phyloP scores from a whole-genome alignment of 1,140 invertebrate genomes.

The Drosophila ambigua region DNA sequence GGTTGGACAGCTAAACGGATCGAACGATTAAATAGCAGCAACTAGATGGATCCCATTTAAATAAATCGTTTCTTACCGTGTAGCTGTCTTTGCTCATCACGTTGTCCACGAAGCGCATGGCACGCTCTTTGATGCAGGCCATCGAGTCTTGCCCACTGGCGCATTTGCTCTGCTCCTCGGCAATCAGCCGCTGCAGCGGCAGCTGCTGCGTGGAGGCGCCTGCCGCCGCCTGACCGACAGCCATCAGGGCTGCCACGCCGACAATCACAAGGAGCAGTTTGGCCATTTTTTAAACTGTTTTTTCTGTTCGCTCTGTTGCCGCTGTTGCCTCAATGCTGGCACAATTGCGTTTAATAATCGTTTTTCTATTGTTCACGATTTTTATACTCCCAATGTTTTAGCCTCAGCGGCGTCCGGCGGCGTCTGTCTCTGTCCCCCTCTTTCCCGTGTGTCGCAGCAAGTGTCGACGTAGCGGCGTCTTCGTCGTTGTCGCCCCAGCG shows the following conservation, averaged over 20 bases:
- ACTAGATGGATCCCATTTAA: neutral
- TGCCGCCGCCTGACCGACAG: constrained; percentile 37
- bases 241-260: constrained; percentile 57
- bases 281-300: constrained; percentile 56
- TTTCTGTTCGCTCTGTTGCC: constrained; percentile 18
- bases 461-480: constrained; percentile 20
- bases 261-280: constrained; percentile 71
- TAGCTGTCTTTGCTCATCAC: constrained; percentile 91
- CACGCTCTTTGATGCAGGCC: constrained; percentile 92
- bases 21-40: neutral
- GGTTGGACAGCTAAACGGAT: constrained; percentile 80
- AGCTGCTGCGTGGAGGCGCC: constrained; percentile 86
- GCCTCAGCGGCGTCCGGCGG: neutral
- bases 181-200: constrained; percentile 88
- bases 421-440: too few relatives aligned
- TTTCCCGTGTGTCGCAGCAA: constrained; percentile 5
- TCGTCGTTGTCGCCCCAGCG: constrained; percentile 24
- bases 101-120: constrained; percentile 90
- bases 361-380: constrained; percentile 84
- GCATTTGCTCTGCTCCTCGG: constrained; percentile 89
- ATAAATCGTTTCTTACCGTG: constrained; percentile 85
- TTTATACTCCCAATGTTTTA: constrained; percentile 83
- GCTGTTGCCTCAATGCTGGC: constrained; percentile 75
- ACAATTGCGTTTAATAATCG: constrained; percentile 84
- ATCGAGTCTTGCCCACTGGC: constrained; percentile 90